Evolutionary conservation across 1,140 invertebrate species (phyloP).

Genomic region (Neodiprion pinetum): DNA sequence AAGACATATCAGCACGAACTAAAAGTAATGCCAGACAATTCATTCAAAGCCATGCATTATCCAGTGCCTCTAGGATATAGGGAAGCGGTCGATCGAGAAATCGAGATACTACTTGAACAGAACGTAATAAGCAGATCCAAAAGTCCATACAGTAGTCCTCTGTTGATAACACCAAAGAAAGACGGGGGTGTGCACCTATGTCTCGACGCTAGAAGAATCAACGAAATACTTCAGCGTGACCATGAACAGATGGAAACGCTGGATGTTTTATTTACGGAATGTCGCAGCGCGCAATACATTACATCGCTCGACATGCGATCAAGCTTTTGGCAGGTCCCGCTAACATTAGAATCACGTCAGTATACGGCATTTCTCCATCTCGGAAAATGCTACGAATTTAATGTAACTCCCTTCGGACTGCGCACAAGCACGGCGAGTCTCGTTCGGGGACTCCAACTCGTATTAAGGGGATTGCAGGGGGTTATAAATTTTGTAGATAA

Average conservation of each 20-base stretch:
- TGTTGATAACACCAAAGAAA: constrained; percentile 9
- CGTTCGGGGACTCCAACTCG: constrained; percentile 9
- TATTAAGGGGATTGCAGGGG: constrained; percentile 12
- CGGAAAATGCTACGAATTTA: neutral
- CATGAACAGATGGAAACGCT: neutral
- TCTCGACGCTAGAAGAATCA: constrained; percentile 15
- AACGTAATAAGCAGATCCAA: constrained; percentile 2
- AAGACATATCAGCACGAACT: constrained; percentile 27
- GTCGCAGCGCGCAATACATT: too few relatives aligned
- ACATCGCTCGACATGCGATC: constrained; percentile 23
- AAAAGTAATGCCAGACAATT: constrained; percentile 13
- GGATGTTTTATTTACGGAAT: neutral
- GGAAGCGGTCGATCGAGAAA: neutral
- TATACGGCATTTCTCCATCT: constrained; percentile 31
- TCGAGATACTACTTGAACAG: neutral
- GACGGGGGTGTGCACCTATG: constrained; percentile 12
- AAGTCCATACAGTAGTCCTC: constrained; percentile 13
- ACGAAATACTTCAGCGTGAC: neutral
- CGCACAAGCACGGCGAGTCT: neutral
- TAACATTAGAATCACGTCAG: constrained; percentile 15
- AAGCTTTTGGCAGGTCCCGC: constrained; percentile 33
- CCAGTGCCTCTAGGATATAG: constrained; percentile 1
- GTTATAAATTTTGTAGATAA: constrained; percentile 27
- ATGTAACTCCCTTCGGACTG: constrained; percentile 37
- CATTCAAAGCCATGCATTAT: constrained; percentile 22